Base-by-base conservation (phyloP, 2,797 vertebrate species). In the Corythornis leucogaster region DNA sequence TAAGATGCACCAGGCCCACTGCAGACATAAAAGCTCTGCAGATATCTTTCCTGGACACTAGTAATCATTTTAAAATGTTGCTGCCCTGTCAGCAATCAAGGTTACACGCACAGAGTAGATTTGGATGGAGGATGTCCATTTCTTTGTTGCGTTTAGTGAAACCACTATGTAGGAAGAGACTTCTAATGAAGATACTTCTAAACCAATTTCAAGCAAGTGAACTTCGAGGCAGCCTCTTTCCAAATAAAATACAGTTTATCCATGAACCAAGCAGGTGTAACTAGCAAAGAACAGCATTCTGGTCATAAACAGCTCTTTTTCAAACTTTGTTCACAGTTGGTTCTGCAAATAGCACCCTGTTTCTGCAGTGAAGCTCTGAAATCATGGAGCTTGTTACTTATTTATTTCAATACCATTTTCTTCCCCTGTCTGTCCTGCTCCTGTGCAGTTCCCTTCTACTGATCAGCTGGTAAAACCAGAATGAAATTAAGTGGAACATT, bases 181-280 rank as follows among this genome's bases (percentile, higher is more conserved):
- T 73, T 43, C 26, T 33, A 48, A 59, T 31, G 14, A 73, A 22
- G 61, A 22, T 2, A 0, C 14, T 53, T 80, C 59, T 63, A 73
- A 31, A 73, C 7, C 28, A 26, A 19, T 50, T 61, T 71, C 61
- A 77, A 58, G 38, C 10, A 24, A 42, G n/a, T 20, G 14, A 57
- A 26, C 31, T 84, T 45, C 26, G 48, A 43, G 50, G 33, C 43
- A 43, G 26, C 7, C 15, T 66, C 30, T 46, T 42, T 9, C 3
- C 33, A 73, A 22, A n/a, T 40, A 55, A 73, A 26, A n/a, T 40
- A 55, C 17, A 59, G 19, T 6, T 64, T 30, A 35, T 15, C 30
- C 2, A 1, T 42, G 25, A 87, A 46, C 7, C 0, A 0, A 76
- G 24, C 26, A 76, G 12, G 43, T 3, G 0, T 38, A 75, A 55